Evolutionary conservation across 1,140 invertebrate species (phyloP).

Genomic region (Hypsibius dujardini): DNA sequence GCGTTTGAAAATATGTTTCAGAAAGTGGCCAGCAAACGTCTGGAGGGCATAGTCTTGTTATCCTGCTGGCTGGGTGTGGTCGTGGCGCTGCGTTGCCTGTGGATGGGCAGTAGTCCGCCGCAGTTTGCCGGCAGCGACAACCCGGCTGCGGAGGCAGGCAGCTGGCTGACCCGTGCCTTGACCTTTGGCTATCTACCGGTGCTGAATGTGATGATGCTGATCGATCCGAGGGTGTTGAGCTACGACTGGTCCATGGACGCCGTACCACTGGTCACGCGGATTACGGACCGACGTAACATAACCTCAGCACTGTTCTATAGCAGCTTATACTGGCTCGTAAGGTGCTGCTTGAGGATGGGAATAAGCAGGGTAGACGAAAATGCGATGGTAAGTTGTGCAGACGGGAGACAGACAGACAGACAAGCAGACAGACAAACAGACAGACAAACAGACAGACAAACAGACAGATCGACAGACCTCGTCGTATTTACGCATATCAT

Average conservation of each 20-base stretch:
- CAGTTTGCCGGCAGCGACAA: constrained; percentile 33
- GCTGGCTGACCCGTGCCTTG: constrained; percentile 35
- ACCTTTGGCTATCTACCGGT: constrained; percentile 73
- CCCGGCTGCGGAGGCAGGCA: constrained; percentile 33
- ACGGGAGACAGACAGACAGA: too few relatives aligned
- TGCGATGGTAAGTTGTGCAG: too few relatives aligned
- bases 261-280: constrained; percentile 53
- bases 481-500: too few relatives aligned
- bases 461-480: too few relatives aligned
- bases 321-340: not conserved
- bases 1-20: not conserved
- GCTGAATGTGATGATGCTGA: constrained; percentile 60
- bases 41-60: not conserved
- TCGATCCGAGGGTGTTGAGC: constrained; percentile 61
- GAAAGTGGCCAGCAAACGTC: constrained; percentile 11
- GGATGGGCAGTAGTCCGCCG: constrained; percentile 29
- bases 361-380: not conserved
- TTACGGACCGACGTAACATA: constrained; percentile 55
- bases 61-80: not conserved
- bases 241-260: constrained; percentile 94
- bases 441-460: too few relatives aligned
- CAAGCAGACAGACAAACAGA: too few relatives aligned
- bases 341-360: not conserved
- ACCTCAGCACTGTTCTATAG: constrained; percentile 50
- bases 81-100: constrained; percentile 19